Conservation (phyloP, 2,888 invertebrate species). For the Heliconius sara region DNA sequence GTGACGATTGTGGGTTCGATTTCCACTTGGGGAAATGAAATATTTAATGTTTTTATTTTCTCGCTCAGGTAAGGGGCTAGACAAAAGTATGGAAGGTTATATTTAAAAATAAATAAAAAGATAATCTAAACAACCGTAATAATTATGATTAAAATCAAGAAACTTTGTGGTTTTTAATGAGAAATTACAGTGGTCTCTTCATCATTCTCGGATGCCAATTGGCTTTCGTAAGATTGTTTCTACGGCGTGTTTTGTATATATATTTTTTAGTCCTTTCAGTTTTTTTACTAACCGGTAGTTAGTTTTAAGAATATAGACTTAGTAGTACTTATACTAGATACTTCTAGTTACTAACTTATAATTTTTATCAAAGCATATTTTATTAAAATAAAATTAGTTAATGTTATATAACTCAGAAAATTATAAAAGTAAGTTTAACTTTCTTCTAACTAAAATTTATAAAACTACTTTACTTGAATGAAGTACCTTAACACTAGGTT, state of each 20-base stretch:
- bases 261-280: not conserved
- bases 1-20: no score
- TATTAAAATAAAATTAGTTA: no score
- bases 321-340: not conserved
- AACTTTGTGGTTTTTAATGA: conserved; percentile 8
- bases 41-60: no score
- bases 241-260: not conserved
- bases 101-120: not conserved
- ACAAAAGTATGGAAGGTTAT: not conserved
- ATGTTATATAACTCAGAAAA: no score
- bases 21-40: no score
- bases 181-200: conserved; percentile 8
- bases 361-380: not conserved
- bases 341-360: no score
- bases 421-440: no score
- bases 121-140: not conserved
- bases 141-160: not conserved
- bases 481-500: not conserved
- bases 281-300: not conserved
- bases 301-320: not conserved
- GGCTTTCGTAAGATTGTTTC: conserved; percentile 9
- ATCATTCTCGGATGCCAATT: conserved; percentile 12
- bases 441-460: no score
- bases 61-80: no score
- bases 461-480: no score